Base-by-base conservation (phyloP, 2,888 invertebrate genomes). In the Dasysyrphus albostriatus region DNA sequence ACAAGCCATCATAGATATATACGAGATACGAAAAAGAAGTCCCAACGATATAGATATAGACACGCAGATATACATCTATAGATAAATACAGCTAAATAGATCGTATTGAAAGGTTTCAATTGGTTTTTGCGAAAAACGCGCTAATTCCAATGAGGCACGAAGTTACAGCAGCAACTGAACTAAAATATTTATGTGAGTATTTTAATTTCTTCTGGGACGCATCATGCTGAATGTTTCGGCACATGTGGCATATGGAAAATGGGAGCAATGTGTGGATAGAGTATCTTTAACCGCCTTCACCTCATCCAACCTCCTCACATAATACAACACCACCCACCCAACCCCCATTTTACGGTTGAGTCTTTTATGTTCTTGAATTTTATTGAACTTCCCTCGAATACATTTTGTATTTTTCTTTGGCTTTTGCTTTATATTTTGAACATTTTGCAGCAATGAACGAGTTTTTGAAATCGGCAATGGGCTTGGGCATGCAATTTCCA, bases 101-200 rank as follows among this genome's bases (percentile, higher is more conserved):
- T 61, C 24, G 83, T 79, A 83, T 82, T 82, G 82, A 87, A 87
- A 78, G 82, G 87, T 75, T 82, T 81, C 81, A 82, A 78, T 77
- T 77, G 54, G 67, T 51, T 37, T 78, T 63, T 39, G 58, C 58
- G 51, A 69, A 61, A 70, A 74, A 59, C 39, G 78, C 78, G 87
- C 87, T 87, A 87, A 87, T 82, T 78, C 74, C 74, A 70, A 78
- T 82, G 78, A 65, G 63, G 74, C 85, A 69, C 69, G 65, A 75
- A 79, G 56, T 63, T 79, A 65, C 44, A 49, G 74, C 29, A 42
- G 19, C 34, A 51, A 82, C 87, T 75, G 74, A n/a, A 87, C 78
- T 70, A 47, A 87, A 78, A 75, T 78, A 82, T 85, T 85, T 82
- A 65, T 69, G 69, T 54, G 69, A 51, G 69, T 39, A 51, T 54